Evolutionary conservation across 2,888 invertebrate species (phyloP).

Genomic region (Eurytoma californica): DNA sequence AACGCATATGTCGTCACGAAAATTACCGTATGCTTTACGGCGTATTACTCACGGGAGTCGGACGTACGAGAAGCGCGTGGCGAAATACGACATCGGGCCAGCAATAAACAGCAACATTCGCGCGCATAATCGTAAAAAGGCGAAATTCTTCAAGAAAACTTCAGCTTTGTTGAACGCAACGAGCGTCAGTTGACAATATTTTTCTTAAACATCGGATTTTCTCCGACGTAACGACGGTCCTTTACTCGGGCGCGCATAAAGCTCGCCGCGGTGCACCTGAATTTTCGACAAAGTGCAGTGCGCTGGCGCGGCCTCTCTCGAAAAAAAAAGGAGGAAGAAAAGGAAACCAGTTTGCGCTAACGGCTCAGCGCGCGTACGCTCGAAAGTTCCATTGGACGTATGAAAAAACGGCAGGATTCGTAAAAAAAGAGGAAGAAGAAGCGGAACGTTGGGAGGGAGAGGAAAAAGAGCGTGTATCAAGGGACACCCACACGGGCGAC

Average conservation of each 20-base stretch:
- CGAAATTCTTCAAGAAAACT: neutral
- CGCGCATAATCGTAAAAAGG: neutral
- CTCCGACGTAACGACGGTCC: neutral
- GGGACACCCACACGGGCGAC: slow-evolving; percentile 64
- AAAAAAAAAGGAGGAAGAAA: slow-evolving; percentile 23
- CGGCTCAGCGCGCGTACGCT: slow-evolving; percentile 35
- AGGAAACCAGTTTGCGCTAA: slow-evolving; percentile 51
- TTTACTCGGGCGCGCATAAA: slow-evolving; percentile 6
- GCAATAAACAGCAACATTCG: neutral
- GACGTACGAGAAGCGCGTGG: neutral
- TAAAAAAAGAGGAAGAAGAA: slow-evolving; percentile 60
- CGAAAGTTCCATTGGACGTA: slow-evolving; percentile 60
- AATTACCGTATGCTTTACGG: neutral
- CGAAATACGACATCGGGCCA: neutral
- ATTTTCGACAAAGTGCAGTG: slow-evolving; percentile 40
- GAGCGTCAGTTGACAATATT: too few relatives aligned
- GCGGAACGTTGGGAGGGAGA: too few relatives aligned
- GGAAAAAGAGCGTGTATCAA: slow-evolving; percentile 65
- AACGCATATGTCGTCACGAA: neutral
- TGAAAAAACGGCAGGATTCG: slow-evolving; percentile 64
- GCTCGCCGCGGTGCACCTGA: neutral
- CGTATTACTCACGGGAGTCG: neutral
- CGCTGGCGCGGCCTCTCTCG: neutral
- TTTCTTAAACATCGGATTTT: too few relatives aligned
- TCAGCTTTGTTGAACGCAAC: too few relatives aligned